Percentiles rank a stretch among this genome's conserved stretches.
phyloP scores from a whole-genome alignment of 2,888 invertebrate genomes.

The Melolontha melolontha region DNA sequence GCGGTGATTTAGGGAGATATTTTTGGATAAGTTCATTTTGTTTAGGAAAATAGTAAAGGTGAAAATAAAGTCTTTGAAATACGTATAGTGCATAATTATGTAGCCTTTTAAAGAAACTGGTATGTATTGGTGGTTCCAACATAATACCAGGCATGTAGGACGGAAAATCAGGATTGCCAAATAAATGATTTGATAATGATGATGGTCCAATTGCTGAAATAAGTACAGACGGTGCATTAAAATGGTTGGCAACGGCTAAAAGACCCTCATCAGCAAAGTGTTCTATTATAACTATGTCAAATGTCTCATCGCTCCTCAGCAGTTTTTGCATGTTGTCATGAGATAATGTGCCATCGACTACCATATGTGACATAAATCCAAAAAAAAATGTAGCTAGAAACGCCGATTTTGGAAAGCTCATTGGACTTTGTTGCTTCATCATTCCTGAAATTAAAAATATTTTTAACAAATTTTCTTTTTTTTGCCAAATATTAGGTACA shows the following conservation, averaged over 20 bases:
- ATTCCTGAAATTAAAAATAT: no score
- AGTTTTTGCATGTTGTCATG: constrained; percentile 52
- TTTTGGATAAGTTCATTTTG: constrained; percentile 53
- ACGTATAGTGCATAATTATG: constrained; percentile 65
- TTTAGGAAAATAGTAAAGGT: constrained; percentile 53
- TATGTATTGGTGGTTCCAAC: constrained; percentile 61
- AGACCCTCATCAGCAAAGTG: constrained; percentile 67
- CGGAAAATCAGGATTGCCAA: constrained; percentile 65
- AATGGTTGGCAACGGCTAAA: constrained; percentile 61
- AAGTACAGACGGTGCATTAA: constrained; percentile 60
- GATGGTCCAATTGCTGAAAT: constrained; percentile 65
- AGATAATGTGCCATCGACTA: constrained; percentile 14
- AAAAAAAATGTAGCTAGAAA: no score
- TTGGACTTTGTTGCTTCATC: no score
- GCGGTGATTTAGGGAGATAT: constrained; percentile 54
- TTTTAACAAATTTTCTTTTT: no score
- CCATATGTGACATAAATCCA: no score
- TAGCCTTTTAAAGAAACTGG: constrained; percentile 69
- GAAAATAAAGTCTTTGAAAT: constrained; percentile 50
- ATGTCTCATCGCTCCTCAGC: constrained; percentile 57
- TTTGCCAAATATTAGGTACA: no score
- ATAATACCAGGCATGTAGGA: constrained; percentile 67
- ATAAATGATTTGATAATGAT: constrained; percentile 63
- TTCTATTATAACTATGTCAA: constrained; percentile 64
- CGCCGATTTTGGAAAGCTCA: no score